phyloP scores from a whole-genome alignment of 1,140 invertebrate genomes.

The Cheumatopsyche charites region DNA sequence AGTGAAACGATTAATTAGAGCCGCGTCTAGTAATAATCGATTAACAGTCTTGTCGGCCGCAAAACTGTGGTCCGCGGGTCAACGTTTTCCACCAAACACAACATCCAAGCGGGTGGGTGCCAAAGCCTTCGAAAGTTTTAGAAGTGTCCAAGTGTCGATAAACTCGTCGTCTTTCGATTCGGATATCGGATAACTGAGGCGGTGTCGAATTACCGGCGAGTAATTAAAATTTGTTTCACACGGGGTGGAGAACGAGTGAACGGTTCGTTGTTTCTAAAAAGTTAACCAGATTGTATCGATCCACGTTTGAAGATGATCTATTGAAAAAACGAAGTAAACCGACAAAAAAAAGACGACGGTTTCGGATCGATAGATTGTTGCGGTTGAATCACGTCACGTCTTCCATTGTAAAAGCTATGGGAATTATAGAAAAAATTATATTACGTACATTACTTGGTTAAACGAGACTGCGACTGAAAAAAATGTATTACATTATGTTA shows the following conservation, averaged over 20 bases:
- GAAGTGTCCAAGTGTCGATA: constrained; percentile 13
- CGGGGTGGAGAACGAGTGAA: neutral
- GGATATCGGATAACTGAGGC: too few relatives aligned
- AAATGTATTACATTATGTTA: too few relatives aligned
- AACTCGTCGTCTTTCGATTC: constrained; percentile 3
- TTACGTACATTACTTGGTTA: constrained; percentile 20
- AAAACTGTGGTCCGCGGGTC: neutral
- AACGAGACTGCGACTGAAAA: neutral
- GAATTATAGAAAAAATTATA: constrained; percentile 27
- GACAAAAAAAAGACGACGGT: neutral
- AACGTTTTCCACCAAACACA: neutral
- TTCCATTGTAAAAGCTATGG: constrained; percentile 17
- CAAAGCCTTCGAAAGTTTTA: too few relatives aligned
- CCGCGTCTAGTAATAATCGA: constrained; percentile 18
- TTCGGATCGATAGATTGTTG: constrained; percentile 22
- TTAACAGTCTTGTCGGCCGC: neutral
- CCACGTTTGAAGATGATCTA: constrained; percentile 6
- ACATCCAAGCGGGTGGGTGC: neutral
- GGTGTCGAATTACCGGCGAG: constrained; percentile 7
- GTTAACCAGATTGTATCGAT: constrained; percentile 13
- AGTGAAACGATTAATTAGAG: constrained; percentile 30
- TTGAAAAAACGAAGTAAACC: neutral
- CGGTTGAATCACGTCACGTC: constrained; percentile 26
- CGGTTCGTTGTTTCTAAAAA: constrained; percentile 23
- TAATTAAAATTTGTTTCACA: constrained; percentile 29